Base-by-base conservation (phyloP, 2,113 vertebrate genomes). In the Sander vitreus region DNA sequence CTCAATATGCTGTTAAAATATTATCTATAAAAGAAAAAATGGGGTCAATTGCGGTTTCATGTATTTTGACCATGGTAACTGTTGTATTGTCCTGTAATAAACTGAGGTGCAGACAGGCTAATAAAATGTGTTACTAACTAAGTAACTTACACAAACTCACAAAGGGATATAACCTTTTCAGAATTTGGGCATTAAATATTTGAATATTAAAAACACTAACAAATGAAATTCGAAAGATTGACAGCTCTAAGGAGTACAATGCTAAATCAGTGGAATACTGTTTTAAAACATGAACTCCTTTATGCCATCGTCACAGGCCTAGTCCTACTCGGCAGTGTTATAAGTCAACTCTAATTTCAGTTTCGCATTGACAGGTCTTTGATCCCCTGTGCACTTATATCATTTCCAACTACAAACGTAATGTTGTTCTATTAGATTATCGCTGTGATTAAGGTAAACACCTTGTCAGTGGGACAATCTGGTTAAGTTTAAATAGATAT, bases 381-480 rank as follows among this genome's bases (percentile, higher is more conserved):
- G 84, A 88, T 87, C 76, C 54, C 59, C 60, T 53, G 51, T 59
- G 74, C 25, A 33, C 59, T 86, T 75, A 66, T 80, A 72, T 86
- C 51, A 73, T 65, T 64, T 81, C 82, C 76, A 90, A 67, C 66
- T 66, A 83, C 85, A 91, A 80, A 88, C 21, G 66, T 88, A 69
- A 81, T 86, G 83, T 90, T 90, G 80, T 88, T 92, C 67, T 78
- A 85, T 89, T 81, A 85, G 89, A 89, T 93, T 93, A 90, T 88
- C 47, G 18, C 67, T 62, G 59, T 92, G 87, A 89, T 93, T 92
- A 76, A 85, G 71, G 91, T 90, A 91, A 91, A 89, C 87, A 90
- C 71, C 74, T 78, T 84, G 81, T 92, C 86, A 81, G 47, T 78
- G 75, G 66, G 68, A 59, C 81, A 74, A 88, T 88, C 73, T 85